Conservation (phyloP, 2,797 vertebrate genomes). For the Tenualosa thibaudeaui region DNA sequence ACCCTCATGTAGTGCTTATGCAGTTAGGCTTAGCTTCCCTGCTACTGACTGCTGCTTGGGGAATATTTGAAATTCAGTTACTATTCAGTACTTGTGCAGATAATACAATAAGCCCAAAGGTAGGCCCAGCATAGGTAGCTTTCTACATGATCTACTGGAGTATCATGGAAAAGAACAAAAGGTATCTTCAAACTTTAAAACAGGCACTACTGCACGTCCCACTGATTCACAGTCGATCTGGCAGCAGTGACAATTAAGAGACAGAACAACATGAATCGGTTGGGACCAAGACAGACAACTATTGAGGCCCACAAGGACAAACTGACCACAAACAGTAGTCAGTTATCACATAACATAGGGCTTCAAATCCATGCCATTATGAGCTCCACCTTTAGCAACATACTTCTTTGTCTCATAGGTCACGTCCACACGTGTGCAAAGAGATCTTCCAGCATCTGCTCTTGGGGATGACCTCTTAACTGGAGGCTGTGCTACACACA, state of each 20-base stretch:
- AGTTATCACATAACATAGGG: background rate
- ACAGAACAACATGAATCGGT: background rate
- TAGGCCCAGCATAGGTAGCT: background rate
- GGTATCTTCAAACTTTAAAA: background rate
- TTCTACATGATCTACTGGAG: background rate
- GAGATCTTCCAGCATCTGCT: background rate
- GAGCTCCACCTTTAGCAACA: background rate
- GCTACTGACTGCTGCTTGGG: background rate
- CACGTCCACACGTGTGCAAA: background rate
- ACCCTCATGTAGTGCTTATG: background rate
- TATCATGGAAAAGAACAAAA: background rate
- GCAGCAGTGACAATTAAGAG: background rate
- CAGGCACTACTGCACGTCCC: background rate
- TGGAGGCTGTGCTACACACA: background rate
- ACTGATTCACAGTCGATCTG: no score
- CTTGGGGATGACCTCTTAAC: background rate
- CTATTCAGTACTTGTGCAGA: background rate
- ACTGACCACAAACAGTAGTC: background rate
- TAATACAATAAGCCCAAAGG: background rate
- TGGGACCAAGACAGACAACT: background rate
- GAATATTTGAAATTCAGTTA: background rate
- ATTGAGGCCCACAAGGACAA: background rate
- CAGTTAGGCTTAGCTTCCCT: background rate
- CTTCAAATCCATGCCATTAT: background rate
- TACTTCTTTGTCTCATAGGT: background rate